Base-by-base conservation (phyloP, 2,797 vertebrate genomes). In the Cirrhinus mrigala region DNA sequence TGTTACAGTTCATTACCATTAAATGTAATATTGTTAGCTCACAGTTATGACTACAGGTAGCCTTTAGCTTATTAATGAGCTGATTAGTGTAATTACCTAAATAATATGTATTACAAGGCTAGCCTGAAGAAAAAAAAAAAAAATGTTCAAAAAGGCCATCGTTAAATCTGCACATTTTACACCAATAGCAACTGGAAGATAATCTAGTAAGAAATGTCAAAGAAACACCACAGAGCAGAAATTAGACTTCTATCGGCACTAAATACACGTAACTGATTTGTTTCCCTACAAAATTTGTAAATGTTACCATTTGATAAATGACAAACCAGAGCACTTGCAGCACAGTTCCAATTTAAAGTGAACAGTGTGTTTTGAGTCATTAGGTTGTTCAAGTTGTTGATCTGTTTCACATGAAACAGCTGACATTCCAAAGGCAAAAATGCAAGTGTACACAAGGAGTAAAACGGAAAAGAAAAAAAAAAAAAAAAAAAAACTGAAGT, bases 371-470 rank as follows among this genome's bases (percentile, higher is more conserved):
- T 56, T 92, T 48, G 64, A 77, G 75, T 64, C 58, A 83, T 89
- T 90, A 88, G 92, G 46, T 93, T 94, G 92, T 92, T 92, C 89
- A 89, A 93, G 91, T 90, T 91, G 90, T 94, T 93, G 82, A 92
- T 94, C 96, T 96, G 94, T 92, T 94, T 96, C 96, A 97, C 96
- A 91, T 92, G 90, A 92, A 97, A 97, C 92, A 91, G 96, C 96
- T 94, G 96, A 98, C 96, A 98, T 98, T 98, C 96, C 97, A 97
- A 98, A 98, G 96, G 95, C 96, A 97, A 93, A 91, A 92, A 89
- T 89, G 88, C 89, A 90, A 64, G 56, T 70, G 50, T 79, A 79
- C 40, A 8, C 33, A 75, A 81, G 40, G 29, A 50, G 70, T 46
- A 62, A n/a, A 66, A 18, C 62, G 29, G 24, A 87, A 88, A 70